Evolutionary conservation across 2,113 vertebrate species (phyloP), one percentile per base, ranked within the genome.

Genomic region (Martes martes): DNA sequence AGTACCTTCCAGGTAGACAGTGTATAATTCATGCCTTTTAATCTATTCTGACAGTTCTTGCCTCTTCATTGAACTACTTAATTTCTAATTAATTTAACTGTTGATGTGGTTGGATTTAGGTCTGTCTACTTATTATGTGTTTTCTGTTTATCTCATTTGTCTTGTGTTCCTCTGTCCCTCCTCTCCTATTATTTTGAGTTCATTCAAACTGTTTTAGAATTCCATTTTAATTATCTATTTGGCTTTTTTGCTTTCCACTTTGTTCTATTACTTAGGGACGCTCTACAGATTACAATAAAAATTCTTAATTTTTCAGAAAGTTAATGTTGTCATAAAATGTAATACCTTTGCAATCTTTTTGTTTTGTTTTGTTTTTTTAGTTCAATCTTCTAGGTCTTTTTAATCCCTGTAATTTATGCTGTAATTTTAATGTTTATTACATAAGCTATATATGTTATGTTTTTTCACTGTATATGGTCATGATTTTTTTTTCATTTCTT

Each of bases 151-250:
- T 76, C 42, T 11, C 31, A 11, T 73, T 91, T 76, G 11, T 69
- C 50, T 63, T 71, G 3, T 88, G 47, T 69, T 85, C 36, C n/a
- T 61, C 81, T 69, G 14, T 42, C 42, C 9, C 74, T 39, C 26
- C 23, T 78, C 23, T 83, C 11, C 82, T 52, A 11, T 59, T 33
- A 36, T 52, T 78, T 59, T 76, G 42, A 76, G 15, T 94, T 86
- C 2, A 86, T 14, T 96, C 50, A 94, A 94, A 95, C 81, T 89
- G 52, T 24, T 95, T 96, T 11, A 52, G 24, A 91, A 78, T 97
- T 96, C 10, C 4, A 86, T 81, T 94, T 94, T 78, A 36, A 84
- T 76, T 39, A 61, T 78, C 11, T 61, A 13, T 45, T 63, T 79
- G 36, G 33, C 15, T 59, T 85, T 92, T 73, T 92, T 47, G 28